A percentile compares a stretch with the other conserved stretches of the same genome.
Evolutionary conservation across 1,140 invertebrate species (phyloP).

Genomic region (Bilobella aurantiaca): DNA sequence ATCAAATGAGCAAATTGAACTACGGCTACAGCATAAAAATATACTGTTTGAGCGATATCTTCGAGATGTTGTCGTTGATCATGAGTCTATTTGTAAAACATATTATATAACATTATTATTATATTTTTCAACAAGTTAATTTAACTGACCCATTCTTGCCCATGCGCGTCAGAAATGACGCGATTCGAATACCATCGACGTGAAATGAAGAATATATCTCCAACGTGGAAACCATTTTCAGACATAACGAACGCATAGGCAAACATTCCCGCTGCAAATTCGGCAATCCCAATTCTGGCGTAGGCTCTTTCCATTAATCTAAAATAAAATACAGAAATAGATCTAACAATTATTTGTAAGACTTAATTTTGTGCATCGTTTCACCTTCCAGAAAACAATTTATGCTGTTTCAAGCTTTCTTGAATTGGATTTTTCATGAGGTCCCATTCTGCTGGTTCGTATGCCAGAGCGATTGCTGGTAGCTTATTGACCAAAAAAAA

Average conservation of each 20-base stretch:
- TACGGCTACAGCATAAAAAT: slow-evolving; percentile 9
- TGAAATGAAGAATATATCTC: not conserved
- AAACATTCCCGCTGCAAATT: slow-evolving; percentile 37
- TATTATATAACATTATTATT: not conserved
- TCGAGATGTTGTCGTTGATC: not conserved
- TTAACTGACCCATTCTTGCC: slow-evolving; percentile 49
- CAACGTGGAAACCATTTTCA: not conserved
- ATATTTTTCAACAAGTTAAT: not conserved
- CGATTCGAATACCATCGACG: slow-evolving; percentile 44
- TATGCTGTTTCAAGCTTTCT: slow-evolving; percentile 51
- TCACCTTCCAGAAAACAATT: slow-evolving; percentile 51
- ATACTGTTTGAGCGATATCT: slow-evolving; percentile 35
- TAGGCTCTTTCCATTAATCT: slow-evolving; percentile 45
- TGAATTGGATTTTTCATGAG: slow-evolving; percentile 56
- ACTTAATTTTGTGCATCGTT: not conserved
- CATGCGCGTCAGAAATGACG: slow-evolving; percentile 46
- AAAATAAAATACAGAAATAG: slow-evolving; percentile 29
- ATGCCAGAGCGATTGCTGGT: slow-evolving; percentile 55
- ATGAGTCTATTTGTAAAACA: not conserved
- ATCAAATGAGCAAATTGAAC: not conserved
- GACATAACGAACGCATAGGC: slow-evolving; percentile 39
- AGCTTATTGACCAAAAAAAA: slow-evolving; percentile 30
- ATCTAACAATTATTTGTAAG: not conserved
- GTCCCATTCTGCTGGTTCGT: slow-evolving; percentile 54
- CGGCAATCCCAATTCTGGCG: slow-evolving; percentile 49